Conservation (phyloP, 2,113 vertebrate genomes). For the Glaucidium brasilianum region DNA sequence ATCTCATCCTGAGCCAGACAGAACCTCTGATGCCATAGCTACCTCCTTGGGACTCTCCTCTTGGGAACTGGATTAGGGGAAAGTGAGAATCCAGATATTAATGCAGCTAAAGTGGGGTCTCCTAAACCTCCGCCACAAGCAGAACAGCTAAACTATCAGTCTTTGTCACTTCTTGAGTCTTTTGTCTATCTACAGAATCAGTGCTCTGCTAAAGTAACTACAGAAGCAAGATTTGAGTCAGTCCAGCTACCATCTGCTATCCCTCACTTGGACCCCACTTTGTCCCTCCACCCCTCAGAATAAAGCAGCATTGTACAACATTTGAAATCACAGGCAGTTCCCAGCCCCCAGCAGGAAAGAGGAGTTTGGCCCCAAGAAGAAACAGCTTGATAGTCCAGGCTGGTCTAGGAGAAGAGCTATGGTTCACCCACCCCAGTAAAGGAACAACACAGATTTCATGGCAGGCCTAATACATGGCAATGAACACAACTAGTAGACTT, state of each 20-base stretch:
- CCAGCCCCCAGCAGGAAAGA: neutral
- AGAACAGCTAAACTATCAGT: neutral
- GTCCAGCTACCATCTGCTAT: neutral
- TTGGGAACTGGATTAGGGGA: neutral
- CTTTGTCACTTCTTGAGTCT: neutral
- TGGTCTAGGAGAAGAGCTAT: neutral
- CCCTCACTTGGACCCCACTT: neutral
- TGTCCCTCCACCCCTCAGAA: neutral
- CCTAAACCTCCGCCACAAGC: neutral
- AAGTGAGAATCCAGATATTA: neutral
- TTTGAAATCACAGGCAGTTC: neutral
- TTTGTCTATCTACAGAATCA: slow-evolving; percentile 1
- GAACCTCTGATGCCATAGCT: neutral
- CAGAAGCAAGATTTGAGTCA: neutral
- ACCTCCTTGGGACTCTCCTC: neutral
- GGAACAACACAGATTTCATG: neutral
- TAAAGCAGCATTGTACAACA: neutral
- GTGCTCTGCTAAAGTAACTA: neutral
- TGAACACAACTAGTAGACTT: neutral
- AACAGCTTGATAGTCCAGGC: neutral
- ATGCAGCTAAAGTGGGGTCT: neutral
- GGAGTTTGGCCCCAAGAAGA: slow-evolving; percentile 2
- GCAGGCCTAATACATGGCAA: neutral
- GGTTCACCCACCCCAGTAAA: neutral
- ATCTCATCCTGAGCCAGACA: neutral